Conservation (phyloP, 2,113 vertebrate species). For the Balaeniceps rex region DNA sequence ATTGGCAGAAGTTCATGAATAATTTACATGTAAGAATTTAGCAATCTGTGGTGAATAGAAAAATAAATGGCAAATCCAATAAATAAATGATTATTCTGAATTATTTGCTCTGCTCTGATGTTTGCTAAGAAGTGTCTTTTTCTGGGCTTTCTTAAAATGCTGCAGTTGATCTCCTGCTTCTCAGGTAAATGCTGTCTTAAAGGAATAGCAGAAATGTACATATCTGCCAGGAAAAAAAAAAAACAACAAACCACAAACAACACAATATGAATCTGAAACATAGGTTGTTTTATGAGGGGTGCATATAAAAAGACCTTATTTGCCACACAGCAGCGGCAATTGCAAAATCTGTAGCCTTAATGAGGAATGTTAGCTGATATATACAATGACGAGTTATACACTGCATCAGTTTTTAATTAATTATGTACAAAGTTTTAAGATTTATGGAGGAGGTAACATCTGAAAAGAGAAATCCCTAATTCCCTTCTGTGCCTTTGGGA, state of each 20-base stretch:
- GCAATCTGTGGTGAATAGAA: constrained; percentile 47
- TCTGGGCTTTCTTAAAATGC: neutral
- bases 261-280: neutral
- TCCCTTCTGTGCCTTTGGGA: neutral
- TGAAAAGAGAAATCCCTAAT: constrained; percentile 1
- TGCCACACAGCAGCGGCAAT: neutral
- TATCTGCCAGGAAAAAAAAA: neutral
- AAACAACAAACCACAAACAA: neutral
- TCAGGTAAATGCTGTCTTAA: neutral
- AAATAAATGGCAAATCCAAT: constrained; percentile 58
- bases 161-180: neutral
- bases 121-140: constrained; percentile 36
- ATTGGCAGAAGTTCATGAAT: constrained; percentile 64
- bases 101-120: constrained; percentile 41
- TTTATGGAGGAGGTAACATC: neutral
- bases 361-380: neutral
- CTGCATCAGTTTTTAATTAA: constrained; percentile 19
- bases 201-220: neutral
- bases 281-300: neutral
- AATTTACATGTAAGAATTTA: constrained; percentile 57
- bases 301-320: neutral
- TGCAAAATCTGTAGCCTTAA: neutral
- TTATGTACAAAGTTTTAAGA: neutral
- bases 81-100: constrained; percentile 58
- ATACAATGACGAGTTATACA: neutral